Base-by-base conservation (phyloP, 2,888 invertebrate species). In the Nomada fucata region DNA sequence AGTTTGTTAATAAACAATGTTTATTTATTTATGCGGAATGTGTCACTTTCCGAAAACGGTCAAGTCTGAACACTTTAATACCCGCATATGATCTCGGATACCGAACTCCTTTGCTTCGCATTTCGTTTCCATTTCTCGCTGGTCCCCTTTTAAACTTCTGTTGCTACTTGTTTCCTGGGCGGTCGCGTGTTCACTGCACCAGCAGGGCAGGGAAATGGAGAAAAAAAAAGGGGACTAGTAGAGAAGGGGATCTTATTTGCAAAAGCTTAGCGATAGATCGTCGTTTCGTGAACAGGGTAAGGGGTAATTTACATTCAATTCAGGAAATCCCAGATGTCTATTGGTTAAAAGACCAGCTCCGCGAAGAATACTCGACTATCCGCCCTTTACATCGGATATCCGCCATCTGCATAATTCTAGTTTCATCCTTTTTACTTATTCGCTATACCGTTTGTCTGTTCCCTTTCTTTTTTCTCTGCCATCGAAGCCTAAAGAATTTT, bases 281-380 rank as follows among this genome's bases (percentile, higher is more conserved):
- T 29, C 86, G 87, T 89, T 89, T 88, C 84, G 84, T 80, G 82
- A 88, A 87, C 88, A 82, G 86, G 79, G 89, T 83, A 86, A 88
- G 89, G 87, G 88, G 90, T 90, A 91, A 91, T 92, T 92, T 92
- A 91, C 90, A 91, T 91, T 91, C 90, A 91, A 92, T 92, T 90
- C 91, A 89, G 89, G 83, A 90, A 91, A 91, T 91, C 91, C 89
- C 85, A 86, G 89, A 90, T 90, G 89, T 90, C 88, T 90, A 91
- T 91, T 89, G 88, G 88, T 86, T 86, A 88, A 89, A 88, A 77
- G 86, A 85, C 85, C 80, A 74, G 61, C 83, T 86, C 85, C 83
- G 86, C 84, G 89, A 89, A 91, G 89, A 90, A 91, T 89, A 87
- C 87, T 85, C 87, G 86, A 86, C 86, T 86, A 87, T 82, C 82